These are phyloP conservation scores for Cyclopterus lumpus DNA, from an alignment of 2,797 vertebrate species.

Conservation along the genomic window DNA sequence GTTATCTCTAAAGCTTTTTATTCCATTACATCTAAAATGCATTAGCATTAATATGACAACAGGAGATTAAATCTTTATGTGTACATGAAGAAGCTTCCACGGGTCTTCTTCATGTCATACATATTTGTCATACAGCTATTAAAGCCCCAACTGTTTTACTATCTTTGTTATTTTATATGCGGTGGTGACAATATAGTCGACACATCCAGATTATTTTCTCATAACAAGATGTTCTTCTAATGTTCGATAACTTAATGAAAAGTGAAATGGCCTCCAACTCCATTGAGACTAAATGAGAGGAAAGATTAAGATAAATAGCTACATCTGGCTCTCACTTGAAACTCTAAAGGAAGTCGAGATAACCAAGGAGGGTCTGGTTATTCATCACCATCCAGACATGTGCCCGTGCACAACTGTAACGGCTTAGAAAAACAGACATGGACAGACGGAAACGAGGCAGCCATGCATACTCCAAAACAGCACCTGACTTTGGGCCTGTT, in stretches of 20 bases:
- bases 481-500: constrained; percentile 73
- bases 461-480: constrained; percentile 49
- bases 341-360: constrained; percentile 81
- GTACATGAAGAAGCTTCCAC: constrained; percentile 48
- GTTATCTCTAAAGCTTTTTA: constrained; percentile 64
- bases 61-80: constrained; percentile 62
- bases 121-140: constrained; percentile 46
- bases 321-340: constrained; percentile 80
- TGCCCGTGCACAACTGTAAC: constrained; percentile 69
- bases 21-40: constrained; percentile 76
- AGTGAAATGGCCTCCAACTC: constrained; percentile 65
- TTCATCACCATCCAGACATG: constrained; percentile 80
- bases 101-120: constrained; percentile 24
- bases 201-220: constrained; percentile 52
- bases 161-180: constrained; percentile 14
- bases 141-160: constrained; percentile 5
- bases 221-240: constrained; percentile 40
- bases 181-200: constrained; percentile 57
- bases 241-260: constrained; percentile 75
- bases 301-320: constrained; percentile 82
- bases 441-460: constrained; percentile 53
- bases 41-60: constrained; percentile 74
- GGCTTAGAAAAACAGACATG: constrained; percentile 63
- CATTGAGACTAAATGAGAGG: constrained; percentile 71
- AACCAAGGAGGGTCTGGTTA: constrained; percentile 78